Base-by-base conservation (phyloP, 2,797 vertebrate genomes). In the Octomys mimax region DNA sequence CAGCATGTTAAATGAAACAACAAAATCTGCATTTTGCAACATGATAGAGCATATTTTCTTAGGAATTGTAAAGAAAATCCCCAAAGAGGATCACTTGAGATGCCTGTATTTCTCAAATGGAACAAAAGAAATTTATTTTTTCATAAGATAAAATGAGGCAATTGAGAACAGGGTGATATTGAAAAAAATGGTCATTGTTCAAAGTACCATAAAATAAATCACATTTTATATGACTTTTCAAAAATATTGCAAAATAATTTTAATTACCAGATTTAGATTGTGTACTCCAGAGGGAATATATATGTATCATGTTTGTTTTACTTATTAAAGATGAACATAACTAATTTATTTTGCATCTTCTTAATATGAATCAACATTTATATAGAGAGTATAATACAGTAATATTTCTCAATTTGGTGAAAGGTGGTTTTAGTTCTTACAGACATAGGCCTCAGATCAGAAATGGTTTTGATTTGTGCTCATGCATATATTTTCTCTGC, bases 231-330 rank as follows among this genome's bases (percentile, higher is more conserved):
- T 80, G 52, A 39, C 1, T 92, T 96, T 75, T 94, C n/a, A 79
- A 87, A 94, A 93, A 90, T 93, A 92, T n/a, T 33, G 6, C 77
- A 89, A 90, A 77, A 89, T n/a, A 75, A 77, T 93, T 92, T 93
- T 92, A 68, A 80, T 85, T 42, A 57, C 3, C 33, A 78, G 36
- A 52, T 94, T 64, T 91, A 52, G 83, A 64, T 52, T 66, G 18
- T 79, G 5, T 1, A 86, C 26, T 88, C 42, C 78, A 90, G 14
- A 90, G 1, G 59, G 49, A 12, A 57, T 85, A 82, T 86, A 94
- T 83, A 42, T 77, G 28, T 49, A 7, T 0, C 26, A 71, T 24
- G 4, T 71, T 89, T 85, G 54, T 75, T 80, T 84, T 73, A 57
- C 13, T 90, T 85, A 92, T 0, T 49, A 87, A 84, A 84, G 5